A percentile compares a stretch with the other conserved stretches of the same genome.
Conservation (phyloP, 2,113 vertebrate genomes). For the Paedocypris sp. region DNA sequence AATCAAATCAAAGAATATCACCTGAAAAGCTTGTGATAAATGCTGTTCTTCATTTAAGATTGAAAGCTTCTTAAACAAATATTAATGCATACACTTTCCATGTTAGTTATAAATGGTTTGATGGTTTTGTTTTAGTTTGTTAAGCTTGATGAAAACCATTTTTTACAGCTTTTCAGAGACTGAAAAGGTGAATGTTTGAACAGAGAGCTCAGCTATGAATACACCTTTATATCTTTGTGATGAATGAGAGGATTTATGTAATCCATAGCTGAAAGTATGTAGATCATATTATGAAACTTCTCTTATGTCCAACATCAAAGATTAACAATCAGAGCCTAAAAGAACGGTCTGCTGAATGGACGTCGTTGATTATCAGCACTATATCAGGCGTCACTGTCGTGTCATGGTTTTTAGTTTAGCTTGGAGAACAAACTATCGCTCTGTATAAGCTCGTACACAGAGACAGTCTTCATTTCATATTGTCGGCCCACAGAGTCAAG, state of each 20-base stretch:
- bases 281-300: slow-evolving; percentile 1
- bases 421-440: neutral
- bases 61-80: too few relatives aligned
- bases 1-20: too few relatives aligned
- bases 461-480: slow-evolving; percentile 2
- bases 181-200: neutral
- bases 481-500: slow-evolving; percentile 4
- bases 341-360: neutral
- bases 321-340: neutral
- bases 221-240: neutral
- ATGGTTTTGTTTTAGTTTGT: neutral
- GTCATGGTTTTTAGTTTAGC: slow-evolving; percentile 6
- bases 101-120: too few relatives aligned
- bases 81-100: too few relatives aligned
- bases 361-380: neutral
- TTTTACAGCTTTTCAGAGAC: neutral
- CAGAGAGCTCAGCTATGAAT: neutral
- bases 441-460: neutral
- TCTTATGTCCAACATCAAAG: neutral
- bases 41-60: too few relatives aligned
- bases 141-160: neutral
- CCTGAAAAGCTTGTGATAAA: too few relatives aligned
- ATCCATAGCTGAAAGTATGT: neutral
- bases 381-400: neutral
- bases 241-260: neutral